phyloP scores from a whole-genome alignment of 2,888 invertebrate genomes.

The Drosophila histrio region DNA sequence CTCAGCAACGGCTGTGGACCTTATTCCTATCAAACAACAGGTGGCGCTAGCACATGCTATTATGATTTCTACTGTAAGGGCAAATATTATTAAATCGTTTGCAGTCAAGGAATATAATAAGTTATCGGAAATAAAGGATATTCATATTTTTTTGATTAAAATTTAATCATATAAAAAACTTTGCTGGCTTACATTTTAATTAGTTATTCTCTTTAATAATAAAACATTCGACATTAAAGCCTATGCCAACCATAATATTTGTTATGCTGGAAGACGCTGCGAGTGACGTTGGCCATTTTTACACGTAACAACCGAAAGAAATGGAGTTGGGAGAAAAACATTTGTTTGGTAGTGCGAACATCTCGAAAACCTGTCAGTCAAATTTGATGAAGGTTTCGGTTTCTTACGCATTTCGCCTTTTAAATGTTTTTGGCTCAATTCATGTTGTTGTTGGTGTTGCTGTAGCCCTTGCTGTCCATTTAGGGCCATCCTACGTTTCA shows the following conservation, averaged over 20 bases:
- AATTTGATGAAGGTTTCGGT: slow-evolving; percentile 83
- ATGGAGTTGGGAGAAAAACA: slow-evolving; percentile 57
- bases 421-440: slow-evolving; percentile 61
- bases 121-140: too few species aligned
- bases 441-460: slow-evolving; percentile 30
- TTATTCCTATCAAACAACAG: slow-evolving; percentile 12
- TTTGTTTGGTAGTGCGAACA: slow-evolving; percentile 79
- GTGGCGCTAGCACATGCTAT: slow-evolving; percentile 19
- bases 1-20: background rate
- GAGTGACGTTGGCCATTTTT: slow-evolving; percentile 55
- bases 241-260: background rate
- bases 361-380: slow-evolving; percentile 83
- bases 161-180: too few species aligned
- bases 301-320: slow-evolving; percentile 36
- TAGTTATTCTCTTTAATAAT: background rate
- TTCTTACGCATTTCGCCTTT: slow-evolving; percentile 70
- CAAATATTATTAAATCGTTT: background rate
- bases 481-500: slow-evolving; percentile 55
- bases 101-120: too few species aligned
- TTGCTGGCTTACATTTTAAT: too few species aligned
- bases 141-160: too few species aligned
- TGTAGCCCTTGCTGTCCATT: slow-evolving; percentile 36
- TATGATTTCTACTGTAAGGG: too few species aligned
- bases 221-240: background rate
- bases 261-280: background rate